These are phyloP conservation scores for Condylura cristata DNA, from an alignment of 2,113 vertebrate genomes.

Conservation along the genomic window DNA sequence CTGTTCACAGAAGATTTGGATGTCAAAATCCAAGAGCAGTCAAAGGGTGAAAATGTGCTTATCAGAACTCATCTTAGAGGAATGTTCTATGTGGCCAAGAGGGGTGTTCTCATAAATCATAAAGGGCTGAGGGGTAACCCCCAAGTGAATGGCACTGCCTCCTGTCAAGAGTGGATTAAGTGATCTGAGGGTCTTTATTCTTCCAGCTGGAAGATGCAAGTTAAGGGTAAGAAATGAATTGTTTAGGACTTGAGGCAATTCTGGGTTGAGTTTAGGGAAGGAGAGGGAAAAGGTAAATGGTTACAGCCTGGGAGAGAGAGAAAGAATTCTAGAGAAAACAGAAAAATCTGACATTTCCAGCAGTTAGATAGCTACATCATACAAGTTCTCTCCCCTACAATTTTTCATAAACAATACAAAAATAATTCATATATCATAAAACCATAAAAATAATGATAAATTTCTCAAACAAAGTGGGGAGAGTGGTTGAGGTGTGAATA, in stretches of 20 bases:
- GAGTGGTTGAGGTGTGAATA: background rate
- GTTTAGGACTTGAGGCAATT: background rate
- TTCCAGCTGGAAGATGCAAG: background rate
- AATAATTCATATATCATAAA: no score
- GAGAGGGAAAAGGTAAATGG: background rate
- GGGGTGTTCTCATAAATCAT: background rate
- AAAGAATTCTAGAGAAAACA: background rate
- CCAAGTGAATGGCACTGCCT: background rate
- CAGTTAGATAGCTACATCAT: fast-evolving
- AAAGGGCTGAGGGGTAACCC: background rate
- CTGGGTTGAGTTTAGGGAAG: background rate
- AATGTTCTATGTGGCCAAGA: background rate
- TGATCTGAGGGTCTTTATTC: background rate
- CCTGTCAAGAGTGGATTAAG: background rate
- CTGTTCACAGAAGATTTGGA: background rate
- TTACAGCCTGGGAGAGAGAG: background rate
- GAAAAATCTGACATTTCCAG: background rate
- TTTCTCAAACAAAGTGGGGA: background rate
- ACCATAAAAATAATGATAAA: background rate
- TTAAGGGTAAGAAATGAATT: background rate
- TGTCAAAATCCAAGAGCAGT: background rate
- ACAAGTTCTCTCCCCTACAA: background rate
- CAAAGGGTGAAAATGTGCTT: background rate
- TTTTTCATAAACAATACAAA: background rate
- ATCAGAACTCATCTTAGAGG: background rate